Evolutionary conservation across 2,113 vertebrate genomes (phyloP).

Genomic region (Helogale parvula): DNA sequence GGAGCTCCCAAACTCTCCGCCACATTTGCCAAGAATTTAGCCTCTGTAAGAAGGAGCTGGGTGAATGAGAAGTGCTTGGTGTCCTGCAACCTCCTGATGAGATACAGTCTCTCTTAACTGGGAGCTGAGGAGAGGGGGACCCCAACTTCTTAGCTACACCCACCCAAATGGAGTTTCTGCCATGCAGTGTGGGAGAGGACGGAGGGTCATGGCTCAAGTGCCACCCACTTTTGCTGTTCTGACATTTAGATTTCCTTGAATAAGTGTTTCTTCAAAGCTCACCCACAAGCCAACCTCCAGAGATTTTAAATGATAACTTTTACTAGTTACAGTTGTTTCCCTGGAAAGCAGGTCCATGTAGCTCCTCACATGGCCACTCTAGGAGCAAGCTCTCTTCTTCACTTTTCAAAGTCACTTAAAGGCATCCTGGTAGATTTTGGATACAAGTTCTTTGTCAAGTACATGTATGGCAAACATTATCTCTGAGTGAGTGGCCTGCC

Average conservation of each 20-base stretch:
- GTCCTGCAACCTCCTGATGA: neutral
- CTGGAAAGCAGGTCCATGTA: neutral
- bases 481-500: neutral
- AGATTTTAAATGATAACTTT: neutral
- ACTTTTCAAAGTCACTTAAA: neutral
- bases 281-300: neutral
- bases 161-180: neutral
- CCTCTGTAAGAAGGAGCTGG: neutral
- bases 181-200: neutral
- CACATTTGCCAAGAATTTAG: neutral
- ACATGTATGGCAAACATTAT: neutral
- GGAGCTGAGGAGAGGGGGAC: neutral
- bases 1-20: neutral
- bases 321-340: neutral
- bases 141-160: neutral
- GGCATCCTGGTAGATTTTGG: neutral
- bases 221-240: neutral
- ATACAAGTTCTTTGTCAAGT: neutral
- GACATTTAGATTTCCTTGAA: neutral
- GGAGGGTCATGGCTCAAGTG: neutral
- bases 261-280: neutral
- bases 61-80: neutral
- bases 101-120: neutral
- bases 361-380: neutral
- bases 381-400: neutral